Base-by-base conservation (phyloP, 2,113 vertebrate genomes). In the Coryphaenoides rupestris region DNA sequence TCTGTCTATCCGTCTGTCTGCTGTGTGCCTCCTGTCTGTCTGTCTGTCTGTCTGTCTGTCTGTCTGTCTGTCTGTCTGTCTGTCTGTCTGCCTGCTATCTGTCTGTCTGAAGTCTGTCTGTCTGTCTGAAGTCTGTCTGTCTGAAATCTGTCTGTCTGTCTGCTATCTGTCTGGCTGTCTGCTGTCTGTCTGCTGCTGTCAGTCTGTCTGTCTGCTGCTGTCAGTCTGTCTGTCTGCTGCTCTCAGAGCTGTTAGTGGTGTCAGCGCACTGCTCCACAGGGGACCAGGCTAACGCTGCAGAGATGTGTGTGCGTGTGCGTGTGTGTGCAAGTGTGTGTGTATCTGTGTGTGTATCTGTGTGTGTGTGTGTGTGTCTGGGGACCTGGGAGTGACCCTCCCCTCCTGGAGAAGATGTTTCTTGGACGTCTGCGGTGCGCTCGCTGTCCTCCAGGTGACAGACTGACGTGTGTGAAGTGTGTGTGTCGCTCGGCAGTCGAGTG, bases 101-200 rank as follows among this genome's bases (percentile, higher is more conserved):
- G 86, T 89, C 86, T 87, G 87, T 87, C 89, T 88, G 84, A n/a
- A n/a, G n/a, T n/a, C 83, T 88, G 73, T 80, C 86, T 88, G 86
- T 88, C 86, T 87, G 61, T n/a, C n/a, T n/a, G n/a, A n/a, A n/a
- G n/a, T n/a, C n/a, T n/a, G n/a, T n/a, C 28, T 33, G 28, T 33
- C 28, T 33, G 28, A 5, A 9, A 87, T 89, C 86, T 87, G 87
- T 87, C 89, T 88, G 84, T n/a, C 83, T 88, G 73, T 80, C 86
- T 88, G 86, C 86, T 87, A 60, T n/a, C n/a, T n/a, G n/a, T n/a
- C n/a, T n/a, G n/a, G n/a, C 28, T 33, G 28, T 33, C 28, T 33
- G 28, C 28, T 33, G n/a, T n/a, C n/a, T n/a, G n/a, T n/a, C n/a
- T n/a, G 75, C 81, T 76, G 80, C 86, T 86, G 84, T 89, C 87